Conservation (phyloP, 2,888 invertebrate genomes). For the Apoderus coryli region DNA sequence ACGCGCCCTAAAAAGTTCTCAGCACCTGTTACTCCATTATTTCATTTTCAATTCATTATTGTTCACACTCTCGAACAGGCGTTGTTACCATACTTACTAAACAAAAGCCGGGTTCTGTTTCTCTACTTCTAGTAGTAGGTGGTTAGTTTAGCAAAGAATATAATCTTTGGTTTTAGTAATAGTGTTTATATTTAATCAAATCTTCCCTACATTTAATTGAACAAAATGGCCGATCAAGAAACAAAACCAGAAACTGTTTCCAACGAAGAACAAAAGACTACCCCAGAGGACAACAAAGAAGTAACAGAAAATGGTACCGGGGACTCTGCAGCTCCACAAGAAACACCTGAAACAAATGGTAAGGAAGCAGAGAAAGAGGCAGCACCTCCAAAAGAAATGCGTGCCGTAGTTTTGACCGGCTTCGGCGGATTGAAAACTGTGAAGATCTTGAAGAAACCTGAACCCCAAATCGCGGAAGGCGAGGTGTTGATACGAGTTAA, state of each 20-base stretch:
- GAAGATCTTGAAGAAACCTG: conserved; percentile 68
- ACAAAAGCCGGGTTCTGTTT: too few species aligned
- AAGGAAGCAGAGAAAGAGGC: conserved; percentile 26
- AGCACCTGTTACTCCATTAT: too few species aligned
- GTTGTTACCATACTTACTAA: too few species aligned
- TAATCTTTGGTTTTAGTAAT: too few species aligned
- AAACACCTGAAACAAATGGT: conserved; percentile 25
- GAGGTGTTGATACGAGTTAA: conserved; percentile 72
- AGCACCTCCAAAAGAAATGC: conserved; percentile 65
- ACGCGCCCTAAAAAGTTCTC: too few species aligned
- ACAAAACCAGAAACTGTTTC: conserved; percentile 19
- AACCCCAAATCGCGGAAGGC: conserved; percentile 54
- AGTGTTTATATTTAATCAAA: conserved; percentile 5
- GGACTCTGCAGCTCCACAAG: conserved; percentile 31
- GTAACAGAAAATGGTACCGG: conserved; percentile 34
- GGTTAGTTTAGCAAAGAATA: too few species aligned
- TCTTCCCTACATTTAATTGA: too few species aligned
- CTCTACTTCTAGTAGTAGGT: too few species aligned
- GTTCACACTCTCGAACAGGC: too few species aligned
- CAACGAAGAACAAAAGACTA: conserved; percentile 23
- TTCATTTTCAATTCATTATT: too few species aligned
- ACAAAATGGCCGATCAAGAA: conserved; percentile 24
- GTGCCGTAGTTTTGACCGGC: conserved; percentile 68
- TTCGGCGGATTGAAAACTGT: conserved; percentile 78
- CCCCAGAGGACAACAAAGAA: conserved; percentile 23